Percentiles rank a stretch among this genome's conserved stretches.
Conservation (phyloP, 2,888 invertebrate genomes). For the Campoplex capitator region DNA sequence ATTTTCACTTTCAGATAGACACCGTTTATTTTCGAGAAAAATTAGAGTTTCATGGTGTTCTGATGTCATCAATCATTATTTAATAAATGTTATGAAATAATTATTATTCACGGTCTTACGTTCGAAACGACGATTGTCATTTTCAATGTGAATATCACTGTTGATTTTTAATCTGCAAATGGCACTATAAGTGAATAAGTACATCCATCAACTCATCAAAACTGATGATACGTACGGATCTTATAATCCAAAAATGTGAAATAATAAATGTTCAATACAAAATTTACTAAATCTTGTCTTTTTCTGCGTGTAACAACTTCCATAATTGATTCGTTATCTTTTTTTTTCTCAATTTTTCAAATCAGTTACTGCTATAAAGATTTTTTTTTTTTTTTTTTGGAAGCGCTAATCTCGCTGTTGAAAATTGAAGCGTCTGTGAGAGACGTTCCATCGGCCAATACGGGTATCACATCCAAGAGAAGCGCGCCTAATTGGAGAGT, state of each 20-base stretch:
- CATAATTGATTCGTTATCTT: background rate
- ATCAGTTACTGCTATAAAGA: background rate
- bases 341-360: background rate
- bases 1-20: too few species aligned
- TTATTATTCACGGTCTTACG: too few species aligned
- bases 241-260: background rate
- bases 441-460: background rate
- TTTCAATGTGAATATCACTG: too few species aligned
- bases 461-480: constrained; percentile 28
- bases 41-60: too few species aligned
- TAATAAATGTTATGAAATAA: too few species aligned
- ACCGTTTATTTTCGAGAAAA: too few species aligned
- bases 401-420: background rate
- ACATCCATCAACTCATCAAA: too few species aligned
- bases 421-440: constrained; percentile 14
- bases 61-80: too few species aligned
- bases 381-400: constrained; percentile 7
- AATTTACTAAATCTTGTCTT: background rate
- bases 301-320: background rate
- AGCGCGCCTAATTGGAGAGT: constrained; percentile 48
- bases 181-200: too few species aligned
- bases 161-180: too few species aligned
- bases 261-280: background rate
- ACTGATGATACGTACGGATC: too few species aligned
- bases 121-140: too few species aligned